These are phyloP conservation scores for Prunella strophiata DNA, from an alignment of 2,797 vertebrate genomes.

Conservation along the genomic window DNA sequence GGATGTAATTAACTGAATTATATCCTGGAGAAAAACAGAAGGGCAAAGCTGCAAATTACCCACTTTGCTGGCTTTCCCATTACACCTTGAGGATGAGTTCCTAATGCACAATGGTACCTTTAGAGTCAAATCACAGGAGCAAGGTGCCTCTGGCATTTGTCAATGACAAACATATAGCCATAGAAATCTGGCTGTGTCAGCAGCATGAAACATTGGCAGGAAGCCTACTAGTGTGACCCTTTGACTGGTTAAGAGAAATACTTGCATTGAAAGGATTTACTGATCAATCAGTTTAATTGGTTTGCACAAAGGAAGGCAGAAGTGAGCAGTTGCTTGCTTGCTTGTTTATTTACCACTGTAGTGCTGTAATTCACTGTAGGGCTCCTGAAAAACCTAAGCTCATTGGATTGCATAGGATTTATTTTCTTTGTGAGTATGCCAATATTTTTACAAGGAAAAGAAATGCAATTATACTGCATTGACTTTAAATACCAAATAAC, in stretches of 20 bases:
- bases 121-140: background rate
- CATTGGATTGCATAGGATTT: background rate
- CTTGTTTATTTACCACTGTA: background rate
- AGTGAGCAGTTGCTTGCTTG: background rate
- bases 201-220: background rate
- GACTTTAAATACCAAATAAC: background rate
- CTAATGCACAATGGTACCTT: background rate
- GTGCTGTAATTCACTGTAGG: background rate
- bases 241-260: background rate
- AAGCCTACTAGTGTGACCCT: background rate
- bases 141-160: background rate
- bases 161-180: background rate
- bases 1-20: background rate
- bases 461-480: background rate
- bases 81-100: background rate
- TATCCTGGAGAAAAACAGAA: background rate
- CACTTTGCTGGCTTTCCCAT: background rate
- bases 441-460: background rate
- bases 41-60: background rate
- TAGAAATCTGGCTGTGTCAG: background rate
- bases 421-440: background rate
- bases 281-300: background rate
- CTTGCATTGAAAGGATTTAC: background rate
- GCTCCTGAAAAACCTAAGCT: background rate
- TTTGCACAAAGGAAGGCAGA: background rate